Evolutionary conservation across 2,797 vertebrate genomes (phyloP).

Genomic region (Amblyraja radiata): DNA sequence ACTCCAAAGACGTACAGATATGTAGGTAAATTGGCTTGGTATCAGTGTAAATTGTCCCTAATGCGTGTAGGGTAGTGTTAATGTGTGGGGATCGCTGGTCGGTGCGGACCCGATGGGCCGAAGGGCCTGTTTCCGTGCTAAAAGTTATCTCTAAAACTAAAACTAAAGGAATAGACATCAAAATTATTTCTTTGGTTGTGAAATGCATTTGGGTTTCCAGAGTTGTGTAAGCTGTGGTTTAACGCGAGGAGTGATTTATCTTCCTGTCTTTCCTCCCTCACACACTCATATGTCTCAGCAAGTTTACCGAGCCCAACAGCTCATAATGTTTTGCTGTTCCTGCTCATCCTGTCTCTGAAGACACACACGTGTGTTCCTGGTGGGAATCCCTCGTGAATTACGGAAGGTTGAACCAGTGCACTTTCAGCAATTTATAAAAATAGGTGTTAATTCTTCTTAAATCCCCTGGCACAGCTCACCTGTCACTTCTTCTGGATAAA

Average conservation of each 20-base stretch:
- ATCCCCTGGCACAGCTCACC: conserved; percentile 3
- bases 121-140: too few relatives aligned
- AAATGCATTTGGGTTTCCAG: not conserved
- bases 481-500: not conserved
- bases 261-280: not conserved
- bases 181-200: not conserved
- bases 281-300: not conserved
- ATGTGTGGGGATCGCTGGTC: too few relatives aligned
- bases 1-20: too few relatives aligned
- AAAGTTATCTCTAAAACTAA: too few relatives aligned
- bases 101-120: too few relatives aligned
- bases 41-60: too few relatives aligned
- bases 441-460: conserved; percentile 3
- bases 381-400: not conserved
- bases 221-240: not conserved
- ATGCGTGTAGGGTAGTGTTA: too few relatives aligned
- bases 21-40: too few relatives aligned
- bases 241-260: too few relatives aligned
- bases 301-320: not conserved
- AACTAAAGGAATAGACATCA: not conserved
- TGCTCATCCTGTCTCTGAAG: not conserved
- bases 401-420: not conserved
- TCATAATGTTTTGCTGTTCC: not conserved
- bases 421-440: not conserved
- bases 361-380: not conserved